Percentiles rank a stretch among this genome's conserved stretches.
Evolutionary conservation across 2,113 vertebrate species (phyloP).

Genomic region (Corythoichthys intestinalis): DNA sequence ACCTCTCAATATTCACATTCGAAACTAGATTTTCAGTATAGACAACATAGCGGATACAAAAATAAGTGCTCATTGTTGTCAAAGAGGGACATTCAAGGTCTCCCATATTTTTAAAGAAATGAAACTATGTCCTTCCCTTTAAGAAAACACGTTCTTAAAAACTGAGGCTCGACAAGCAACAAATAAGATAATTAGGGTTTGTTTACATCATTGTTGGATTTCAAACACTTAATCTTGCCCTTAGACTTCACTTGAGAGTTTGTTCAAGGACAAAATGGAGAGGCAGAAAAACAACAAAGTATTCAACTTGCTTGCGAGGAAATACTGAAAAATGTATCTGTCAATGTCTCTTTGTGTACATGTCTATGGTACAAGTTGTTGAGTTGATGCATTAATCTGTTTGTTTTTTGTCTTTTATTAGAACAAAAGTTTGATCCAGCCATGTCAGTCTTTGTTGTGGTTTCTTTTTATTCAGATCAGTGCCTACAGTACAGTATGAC

Average conservation of each 20-base stretch:
- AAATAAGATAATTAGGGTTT: constrained; percentile 28
- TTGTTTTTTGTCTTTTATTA: constrained; percentile 3
- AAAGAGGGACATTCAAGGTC: constrained; percentile 20
- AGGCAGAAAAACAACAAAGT: constrained; percentile 18
- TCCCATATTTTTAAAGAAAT: constrained; percentile 7
- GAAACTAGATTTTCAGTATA: neutral
- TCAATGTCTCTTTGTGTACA: neutral
- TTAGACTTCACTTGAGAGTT: constrained; percentile 2
- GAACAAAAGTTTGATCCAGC: constrained; percentile 32
- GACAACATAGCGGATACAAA: neutral
- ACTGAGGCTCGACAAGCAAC: neutral
- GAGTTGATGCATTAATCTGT: constrained; percentile 9
- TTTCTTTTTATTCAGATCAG: constrained; percentile 22
- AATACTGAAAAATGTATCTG: neutral
- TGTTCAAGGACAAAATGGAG: constrained; percentile 41
- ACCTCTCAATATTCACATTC: neutral
- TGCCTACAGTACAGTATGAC: constrained; percentile 4
- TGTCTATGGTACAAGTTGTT: neutral
- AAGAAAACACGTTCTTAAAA: constrained; percentile 8
- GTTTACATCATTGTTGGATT: constrained; percentile 25
- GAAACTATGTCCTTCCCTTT: neutral
- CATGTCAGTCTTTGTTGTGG: constrained; percentile 20
- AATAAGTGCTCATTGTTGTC: neutral
- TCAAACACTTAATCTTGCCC: constrained; percentile 12
- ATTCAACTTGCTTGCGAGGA: neutral